Evolutionary conservation across 2,888 invertebrate genomes (phyloP), one percentile per base, ranked within the genome.

Genomic region (Hypsopygia costalis): DNA sequence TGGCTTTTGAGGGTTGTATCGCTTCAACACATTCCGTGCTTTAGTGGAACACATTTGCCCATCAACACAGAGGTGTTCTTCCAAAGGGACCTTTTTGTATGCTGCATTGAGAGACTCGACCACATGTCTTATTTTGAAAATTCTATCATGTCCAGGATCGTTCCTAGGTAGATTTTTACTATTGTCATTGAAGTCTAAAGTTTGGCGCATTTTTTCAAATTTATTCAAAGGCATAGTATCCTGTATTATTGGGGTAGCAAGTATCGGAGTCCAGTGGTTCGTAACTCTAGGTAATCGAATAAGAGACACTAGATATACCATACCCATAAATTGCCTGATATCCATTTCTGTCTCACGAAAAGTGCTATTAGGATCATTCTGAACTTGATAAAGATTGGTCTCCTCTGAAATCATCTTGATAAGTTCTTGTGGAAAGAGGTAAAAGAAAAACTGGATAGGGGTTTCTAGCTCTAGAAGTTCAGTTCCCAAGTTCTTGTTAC

Each of bases 1-100:
- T 3, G 69, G 66, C 38, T 70, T 73, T 10, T 58, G 47, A n/a
- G 67, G 61, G 22, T 58, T 56, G 40, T 70, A 74, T 41, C 55
- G 51, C 44, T 68, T 67, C 43, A 68, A 39, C 10, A 30, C 48
- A 42, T 53, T 50, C 32, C 47, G 34, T n/a, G 53, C 53, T 49
- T 62, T 58, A 4, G 58, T 60, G 32, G 58, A 57, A 33, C 55
- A 58, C 29, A 63, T 63, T 35, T 62, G 55, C 41, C 68, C 58
- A 37, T 69, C 63, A 1, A 61, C 54, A 20, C 47, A 58, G 27
- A 58, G 36, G 11, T 55, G 34, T 32, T 46, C 32, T 34, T 61
- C 58, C 8, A 52, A 50, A 47, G 52, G 47, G 20, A 55, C 44
- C 28, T 37, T 41, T 3, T 8, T 29, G 16, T n/a, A 53, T 11